These are phyloP conservation scores for Macrostomum lignano DNA, from an alignment of 1,140 invertebrate species.

Conservation along the genomic window DNA sequence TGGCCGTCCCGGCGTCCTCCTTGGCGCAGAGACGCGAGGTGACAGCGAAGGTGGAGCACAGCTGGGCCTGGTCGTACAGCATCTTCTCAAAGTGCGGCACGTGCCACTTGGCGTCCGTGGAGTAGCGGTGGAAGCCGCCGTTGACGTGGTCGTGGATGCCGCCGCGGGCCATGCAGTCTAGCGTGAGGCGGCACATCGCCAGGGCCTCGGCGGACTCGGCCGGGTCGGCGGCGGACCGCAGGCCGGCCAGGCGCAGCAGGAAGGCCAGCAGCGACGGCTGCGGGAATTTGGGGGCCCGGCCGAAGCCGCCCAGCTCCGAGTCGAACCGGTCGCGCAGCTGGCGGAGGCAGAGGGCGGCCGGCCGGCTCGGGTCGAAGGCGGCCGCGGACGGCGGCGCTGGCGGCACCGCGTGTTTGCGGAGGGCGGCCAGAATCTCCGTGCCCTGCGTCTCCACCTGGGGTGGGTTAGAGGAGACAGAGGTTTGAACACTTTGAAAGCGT, in stretches of 20 bases:
- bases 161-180: conserved; percentile 56
- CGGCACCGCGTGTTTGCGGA: conserved; percentile 11
- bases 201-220: conserved; percentile 29
- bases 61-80: conserved; percentile 76
- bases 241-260: too few relatives aligned
- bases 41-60: conserved; percentile 47
- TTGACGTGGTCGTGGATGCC: conserved; percentile 77
- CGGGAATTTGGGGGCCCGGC: conserved; percentile 60
- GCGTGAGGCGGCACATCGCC: conserved; percentile 48
- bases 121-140: conserved; percentile 63
- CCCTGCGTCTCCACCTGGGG: conserved; percentile 14
- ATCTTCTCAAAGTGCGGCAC: conserved; percentile 95
- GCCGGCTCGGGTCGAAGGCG: conserved; percentile 9
- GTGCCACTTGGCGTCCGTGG: conserved; percentile 66
- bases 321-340: conserved; percentile 40
- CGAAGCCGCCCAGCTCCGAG: conserved; percentile 44
- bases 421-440: conserved; percentile 13
- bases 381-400: conserved; percentile 12
- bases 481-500: too few relatives aligned
- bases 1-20: too few relatives aligned
- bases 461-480: too few relatives aligned
- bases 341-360: conserved; percentile 29
- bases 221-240: neutral
- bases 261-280: too few relatives aligned
- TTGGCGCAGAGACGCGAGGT: too few relatives aligned